Conservation (phyloP, 2,888 invertebrate species). For the Steromphala cineraria region DNA sequence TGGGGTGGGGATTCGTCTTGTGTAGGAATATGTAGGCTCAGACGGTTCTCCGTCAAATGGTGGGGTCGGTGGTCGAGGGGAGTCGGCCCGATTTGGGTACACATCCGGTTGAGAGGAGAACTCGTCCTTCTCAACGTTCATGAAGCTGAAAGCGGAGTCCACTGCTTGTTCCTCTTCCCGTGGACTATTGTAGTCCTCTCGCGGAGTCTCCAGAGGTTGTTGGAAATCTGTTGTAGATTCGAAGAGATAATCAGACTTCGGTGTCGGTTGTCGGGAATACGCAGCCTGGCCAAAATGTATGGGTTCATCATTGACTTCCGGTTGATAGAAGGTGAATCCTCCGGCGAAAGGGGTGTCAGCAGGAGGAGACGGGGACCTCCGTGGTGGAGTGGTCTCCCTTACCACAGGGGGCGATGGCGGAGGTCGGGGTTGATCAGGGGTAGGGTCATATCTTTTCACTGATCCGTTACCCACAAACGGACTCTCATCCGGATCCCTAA, state of each 20-base stretch:
- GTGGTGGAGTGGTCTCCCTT: background rate
- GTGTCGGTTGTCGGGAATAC: background rate
- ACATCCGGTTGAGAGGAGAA: background rate
- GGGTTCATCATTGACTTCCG: background rate
- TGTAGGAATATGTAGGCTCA: background rate
- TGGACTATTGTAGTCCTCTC: slow-evolving; percentile 18
- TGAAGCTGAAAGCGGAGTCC: background rate
- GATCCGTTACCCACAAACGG: background rate
- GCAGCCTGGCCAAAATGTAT: background rate
- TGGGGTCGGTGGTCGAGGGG: slow-evolving; percentile 25
- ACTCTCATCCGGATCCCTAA: background rate
- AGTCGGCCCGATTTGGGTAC: background rate
- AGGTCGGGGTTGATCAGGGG: background rate
- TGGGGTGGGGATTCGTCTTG: slow-evolving; percentile 16
- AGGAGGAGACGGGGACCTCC: background rate
- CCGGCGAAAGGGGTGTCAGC: background rate
- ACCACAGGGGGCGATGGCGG: background rate
- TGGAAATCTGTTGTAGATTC: background rate
- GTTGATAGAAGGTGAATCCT: background rate
- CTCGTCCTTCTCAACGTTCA: slow-evolving; percentile 9
- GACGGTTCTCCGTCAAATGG: slow-evolving; percentile 15
- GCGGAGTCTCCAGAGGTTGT: background rate
- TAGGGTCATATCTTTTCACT: background rate
- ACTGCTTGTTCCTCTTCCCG: background rate
- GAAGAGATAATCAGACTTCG: background rate